Evolutionary conservation across 2,888 invertebrate genomes (phyloP), one percentile per base, ranked within the genome.

Genomic region (Odiellus spinosus): DNA sequence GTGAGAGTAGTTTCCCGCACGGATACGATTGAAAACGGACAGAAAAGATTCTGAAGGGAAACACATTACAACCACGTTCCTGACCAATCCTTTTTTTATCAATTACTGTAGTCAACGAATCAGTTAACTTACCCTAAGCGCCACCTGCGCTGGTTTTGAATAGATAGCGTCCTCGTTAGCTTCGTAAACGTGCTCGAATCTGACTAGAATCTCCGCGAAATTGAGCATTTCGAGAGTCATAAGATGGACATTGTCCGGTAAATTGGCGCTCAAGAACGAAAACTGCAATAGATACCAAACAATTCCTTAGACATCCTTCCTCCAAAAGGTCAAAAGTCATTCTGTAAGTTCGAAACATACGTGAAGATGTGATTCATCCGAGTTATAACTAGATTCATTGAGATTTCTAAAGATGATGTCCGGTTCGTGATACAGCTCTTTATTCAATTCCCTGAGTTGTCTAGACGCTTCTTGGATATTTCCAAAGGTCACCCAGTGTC

Each of bases 211-310:
- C 19, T 47, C 38, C 15, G 46, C 46, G 8, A 40, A 21, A 40
- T 47, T 47, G 19, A 53, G 40, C 21, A 42, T 40, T 35, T 56
- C 56, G 8, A 56, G 43, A 3, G 52, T 55, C 15, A 56, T 41
- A 26, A 56, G 32, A 40, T 56, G 51, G 14, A 56, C 45, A 40
- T 52, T 55, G 33, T 49, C 45, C 3, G 56, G 56, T n/a, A 55
- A 33, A 34, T 42, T 35, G 1, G 40, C 21, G 32, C 44, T 49
- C 26, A 52, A 45, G n/a, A 47, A 49, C 35, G 47, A 45, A 26
- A 52, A 52, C 52, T 52, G 15, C 33, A 4, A 38, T 3, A 12
- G 18, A 38, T 35, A 8, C 10, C 18, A 14, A 17, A 3, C 10
- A 10, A 12, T 17, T 15, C 10, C 17, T 14, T 38, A 1, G 8